Evolutionary conservation across 2,113 vertebrate genomes (phyloP).

Genomic region (Erinaceus europaeus): DNA sequence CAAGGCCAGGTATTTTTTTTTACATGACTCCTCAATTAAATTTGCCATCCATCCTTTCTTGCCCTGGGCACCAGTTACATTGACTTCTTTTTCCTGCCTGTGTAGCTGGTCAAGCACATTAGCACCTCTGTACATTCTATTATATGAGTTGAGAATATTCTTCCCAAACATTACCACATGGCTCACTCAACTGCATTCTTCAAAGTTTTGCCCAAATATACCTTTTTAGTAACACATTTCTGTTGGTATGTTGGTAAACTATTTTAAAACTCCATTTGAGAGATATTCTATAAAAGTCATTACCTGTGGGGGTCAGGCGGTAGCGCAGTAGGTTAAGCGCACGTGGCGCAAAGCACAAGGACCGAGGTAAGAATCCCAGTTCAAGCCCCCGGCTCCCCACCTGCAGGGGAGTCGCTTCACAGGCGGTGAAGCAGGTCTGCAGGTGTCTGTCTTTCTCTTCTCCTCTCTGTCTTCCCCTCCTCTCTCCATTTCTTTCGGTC

Average conservation of each 20-base stretch:
- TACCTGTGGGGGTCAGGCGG: no score
- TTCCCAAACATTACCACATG: neutral
- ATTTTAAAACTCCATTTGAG: neutral
- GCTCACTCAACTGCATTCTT: neutral
- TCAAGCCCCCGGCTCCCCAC: no score
- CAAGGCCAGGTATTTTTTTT: neutral
- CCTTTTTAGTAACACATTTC: neutral
- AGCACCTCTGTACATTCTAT: neutral
- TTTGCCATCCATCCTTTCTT: neutral
- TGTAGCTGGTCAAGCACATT: neutral
- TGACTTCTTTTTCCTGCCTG: neutral
- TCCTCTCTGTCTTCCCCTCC: no score
- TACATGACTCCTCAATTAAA: neutral
- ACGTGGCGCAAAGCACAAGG: no score
- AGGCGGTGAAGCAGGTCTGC: no score
- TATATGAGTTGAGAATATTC: neutral
- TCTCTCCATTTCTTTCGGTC: no score
- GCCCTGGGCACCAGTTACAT: neutral
- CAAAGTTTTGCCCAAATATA: neutral
- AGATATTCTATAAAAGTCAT: neutral
- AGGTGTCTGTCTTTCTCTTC: no score
- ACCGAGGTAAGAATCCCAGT: no score
- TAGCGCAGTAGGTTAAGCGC: no score
- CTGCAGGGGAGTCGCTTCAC: no score
- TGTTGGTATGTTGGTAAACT: no score